A percentile compares a stretch with the other conserved stretches of the same genome.
Evolutionary conservation across 2,888 invertebrate genomes (phyloP).

Genomic region (Hyposoter dolosus): DNA sequence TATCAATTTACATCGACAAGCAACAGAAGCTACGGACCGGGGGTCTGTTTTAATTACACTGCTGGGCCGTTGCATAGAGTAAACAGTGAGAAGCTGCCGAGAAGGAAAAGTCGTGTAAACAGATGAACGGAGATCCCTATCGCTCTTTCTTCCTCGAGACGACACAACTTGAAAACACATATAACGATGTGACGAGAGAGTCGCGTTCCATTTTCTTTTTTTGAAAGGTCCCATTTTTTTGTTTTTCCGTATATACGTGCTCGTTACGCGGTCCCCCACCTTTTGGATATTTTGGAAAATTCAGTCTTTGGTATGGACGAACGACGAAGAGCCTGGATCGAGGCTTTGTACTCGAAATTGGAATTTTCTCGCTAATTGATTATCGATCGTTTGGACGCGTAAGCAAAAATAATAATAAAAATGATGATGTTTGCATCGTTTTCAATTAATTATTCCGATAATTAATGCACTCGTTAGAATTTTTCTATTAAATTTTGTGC

Average conservation of each 20-base stretch:
- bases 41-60: slow-evolving; percentile 69
- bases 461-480: too few relatives aligned
- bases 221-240: slow-evolving; percentile 41
- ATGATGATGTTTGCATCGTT: too few relatives aligned
- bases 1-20: slow-evolving; percentile 46
- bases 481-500: too few relatives aligned
- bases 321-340: too few relatives aligned
- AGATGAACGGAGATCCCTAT: slow-evolving; percentile 45
- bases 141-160: slow-evolving; percentile 25
- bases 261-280: too few relatives aligned
- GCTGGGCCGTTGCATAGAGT: slow-evolving; percentile 64
- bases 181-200: slow-evolving; percentile 60
- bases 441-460: too few relatives aligned
- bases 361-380: too few relatives aligned
- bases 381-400: too few relatives aligned
- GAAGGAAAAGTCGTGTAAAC: slow-evolving; percentile 62
- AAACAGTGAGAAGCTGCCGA: slow-evolving; percentile 64
- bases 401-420: too few relatives aligned
- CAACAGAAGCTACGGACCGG: slow-evolving; percentile 56
- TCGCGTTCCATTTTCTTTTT: slow-evolving; percentile 57
- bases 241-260: slow-evolving; percentile 16
- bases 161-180: slow-evolving; percentile 38
- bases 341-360: too few relatives aligned
- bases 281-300: neutral
- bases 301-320: too few relatives aligned